A percentile compares a stretch with the other conserved stretches of the same genome.
These are phyloP conservation scores for Calidris pugnax DNA, from an alignment of 2,113 vertebrate species.

Conservation along the genomic window DNA sequence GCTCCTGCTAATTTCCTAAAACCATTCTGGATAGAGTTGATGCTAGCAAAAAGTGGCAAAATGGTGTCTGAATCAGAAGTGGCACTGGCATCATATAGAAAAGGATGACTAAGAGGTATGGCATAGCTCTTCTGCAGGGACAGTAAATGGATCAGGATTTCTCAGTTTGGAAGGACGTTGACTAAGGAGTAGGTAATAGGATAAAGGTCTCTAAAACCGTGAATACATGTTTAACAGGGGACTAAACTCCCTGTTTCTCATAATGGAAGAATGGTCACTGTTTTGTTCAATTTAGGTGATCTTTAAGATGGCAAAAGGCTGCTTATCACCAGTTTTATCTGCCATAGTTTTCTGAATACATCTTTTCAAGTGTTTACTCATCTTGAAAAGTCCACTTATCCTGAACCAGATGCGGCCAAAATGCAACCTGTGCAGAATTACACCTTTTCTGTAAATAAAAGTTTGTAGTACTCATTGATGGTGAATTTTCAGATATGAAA, in stretches of 20 bases:
- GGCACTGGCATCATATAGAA: background rate
- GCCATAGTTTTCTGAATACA: background rate
- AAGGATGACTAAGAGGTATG: background rate
- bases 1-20: background rate
- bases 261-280: background rate
- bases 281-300: background rate
- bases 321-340: background rate
- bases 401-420: background rate
- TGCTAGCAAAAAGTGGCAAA: background rate
- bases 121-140: background rate
- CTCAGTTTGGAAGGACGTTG: background rate
- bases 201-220: background rate
- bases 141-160: background rate
- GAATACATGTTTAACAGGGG: background rate
- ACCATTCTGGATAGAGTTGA: background rate
- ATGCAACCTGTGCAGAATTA: background rate
- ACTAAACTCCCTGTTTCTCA: background rate
- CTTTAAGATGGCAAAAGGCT: background rate
- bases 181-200: background rate
- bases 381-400: background rate
- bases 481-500: background rate
- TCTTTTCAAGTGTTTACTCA: background rate
- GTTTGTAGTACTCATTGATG: background rate
- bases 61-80: background rate
- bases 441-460: background rate